phyloP scores from a whole-genome alignment of 2,113 vertebrate species.

The Globicephala melas region DNA sequence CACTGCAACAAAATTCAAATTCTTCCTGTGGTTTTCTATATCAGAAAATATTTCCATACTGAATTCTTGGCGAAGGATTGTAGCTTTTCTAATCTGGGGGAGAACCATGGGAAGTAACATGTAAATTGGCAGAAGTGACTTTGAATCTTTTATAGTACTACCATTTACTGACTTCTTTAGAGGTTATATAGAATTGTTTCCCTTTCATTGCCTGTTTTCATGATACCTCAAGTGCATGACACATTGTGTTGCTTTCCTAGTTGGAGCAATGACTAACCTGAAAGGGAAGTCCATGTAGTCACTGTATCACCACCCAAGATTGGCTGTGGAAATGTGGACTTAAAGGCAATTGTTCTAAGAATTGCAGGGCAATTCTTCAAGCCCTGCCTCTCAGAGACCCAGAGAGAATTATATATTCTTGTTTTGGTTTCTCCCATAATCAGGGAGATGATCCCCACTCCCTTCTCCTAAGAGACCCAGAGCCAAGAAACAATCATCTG shows the following conservation, averaged over 20 bases:
- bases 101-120: background rate
- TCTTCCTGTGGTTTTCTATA: slow-evolving; percentile 47
- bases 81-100: slow-evolving; percentile 35
- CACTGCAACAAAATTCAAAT: slow-evolving; percentile 13
- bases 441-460: background rate
- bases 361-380: background rate
- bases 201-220: background rate
- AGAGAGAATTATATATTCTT: background rate
- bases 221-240: background rate
- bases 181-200: background rate
- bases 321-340: background rate
- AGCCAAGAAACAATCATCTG: background rate
- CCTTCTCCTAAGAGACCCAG: background rate
- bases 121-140: background rate
- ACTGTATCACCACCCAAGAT: background rate
- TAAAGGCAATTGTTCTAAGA: background rate
- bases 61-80: slow-evolving; percentile 44
- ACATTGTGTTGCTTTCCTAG: background rate
- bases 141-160: background rate
- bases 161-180: background rate
- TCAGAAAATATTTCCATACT: slow-evolving; percentile 59
- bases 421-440: background rate
- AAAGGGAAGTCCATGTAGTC: background rate
- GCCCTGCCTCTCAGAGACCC: background rate
- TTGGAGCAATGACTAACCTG: background rate